These are phyloP conservation scores for Dryococelus australis DNA, from an alignment of 2,888 invertebrate species.

Conservation along the genomic window DNA sequence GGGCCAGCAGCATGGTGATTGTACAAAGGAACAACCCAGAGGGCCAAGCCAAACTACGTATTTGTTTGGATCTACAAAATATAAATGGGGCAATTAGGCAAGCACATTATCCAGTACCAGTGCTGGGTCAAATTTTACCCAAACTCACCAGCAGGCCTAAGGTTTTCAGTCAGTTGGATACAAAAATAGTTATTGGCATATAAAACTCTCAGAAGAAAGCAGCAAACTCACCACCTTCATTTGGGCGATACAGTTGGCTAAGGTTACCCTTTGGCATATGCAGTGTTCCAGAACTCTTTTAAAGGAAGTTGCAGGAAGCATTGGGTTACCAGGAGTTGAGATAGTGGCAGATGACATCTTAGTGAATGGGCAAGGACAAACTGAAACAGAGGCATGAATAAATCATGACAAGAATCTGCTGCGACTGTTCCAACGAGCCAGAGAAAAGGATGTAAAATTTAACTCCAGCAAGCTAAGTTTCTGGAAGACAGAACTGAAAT, in stretches of 20 bases:
- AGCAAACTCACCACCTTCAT: background rate
- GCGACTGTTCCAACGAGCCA: background rate
- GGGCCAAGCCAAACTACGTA: background rate
- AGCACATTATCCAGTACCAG: background rate
- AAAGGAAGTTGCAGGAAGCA: background rate
- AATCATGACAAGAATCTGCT: background rate
- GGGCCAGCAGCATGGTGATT: too few relatives aligned
- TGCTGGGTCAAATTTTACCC: background rate
- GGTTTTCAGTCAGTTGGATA: background rate
- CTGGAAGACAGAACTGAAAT: background rate
- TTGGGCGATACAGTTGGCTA: background rate
- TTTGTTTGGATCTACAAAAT: background rate
- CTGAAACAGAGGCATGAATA: background rate
- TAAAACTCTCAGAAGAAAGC: conserved; percentile 11
- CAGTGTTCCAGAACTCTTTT: background rate
- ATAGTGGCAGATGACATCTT: conserved; percentile 21
- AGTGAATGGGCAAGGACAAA: background rate
- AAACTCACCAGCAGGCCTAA: background rate
- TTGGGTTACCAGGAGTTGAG: background rate
- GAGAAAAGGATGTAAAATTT: background rate
- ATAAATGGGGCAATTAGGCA: background rate
- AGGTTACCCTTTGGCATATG: background rate
- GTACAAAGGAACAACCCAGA: background rate
- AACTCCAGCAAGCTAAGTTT: background rate
- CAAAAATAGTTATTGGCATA: background rate